Base-by-base conservation (phyloP, 2,888 invertebrate genomes). In the Chalcis sispes region DNA sequence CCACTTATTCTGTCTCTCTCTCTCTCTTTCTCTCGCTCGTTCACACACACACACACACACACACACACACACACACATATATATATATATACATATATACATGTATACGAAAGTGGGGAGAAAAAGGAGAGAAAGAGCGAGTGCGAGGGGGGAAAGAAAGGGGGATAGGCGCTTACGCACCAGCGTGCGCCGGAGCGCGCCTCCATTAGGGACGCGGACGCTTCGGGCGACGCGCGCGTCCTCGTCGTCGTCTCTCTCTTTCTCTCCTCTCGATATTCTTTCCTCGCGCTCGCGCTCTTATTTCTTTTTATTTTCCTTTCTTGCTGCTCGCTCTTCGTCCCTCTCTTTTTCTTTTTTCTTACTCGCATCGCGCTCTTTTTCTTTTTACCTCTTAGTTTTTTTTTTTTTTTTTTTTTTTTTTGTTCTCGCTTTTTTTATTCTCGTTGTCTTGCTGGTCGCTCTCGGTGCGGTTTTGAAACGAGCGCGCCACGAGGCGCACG, bases 141-240 rank as follows among this genome's bases (percentile, higher is more conserved):
- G 18, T 20, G 32, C 36, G 32, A 23, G 15, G 69, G 59, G 64
- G 59, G 64, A 29, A 2, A n/a, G 56, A 56, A 70, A 67, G 76
- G 77, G 76, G 59, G 81, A 76, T 72, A 79, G 62, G 75, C 78
- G 79, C 77, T 80, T 77, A 79, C 80, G 77, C 77, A 80, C 80
- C 81, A 80, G 81, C 83, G 80, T 81, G 81, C 56, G n/a, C 50
- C 10, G 46, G 73, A 50, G 79, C 74, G 80, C 81, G 78, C 78
- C 79, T 80, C 84, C 87, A 87, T 86, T 87, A 86, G 84, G 83
- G 82, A 85, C 81, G 82, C 83, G 84, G 83, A 85, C 84, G 82
- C 83, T 83, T 80, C 77, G 81, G 80, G 80, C 79, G 82, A 83
- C 83, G 83, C 85, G 82, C 85, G 84, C 79, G 77, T 80, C 75